Evolutionary conservation across 2,113 vertebrate genomes (phyloP).

Genomic region (Salminus brasiliensis): DNA sequence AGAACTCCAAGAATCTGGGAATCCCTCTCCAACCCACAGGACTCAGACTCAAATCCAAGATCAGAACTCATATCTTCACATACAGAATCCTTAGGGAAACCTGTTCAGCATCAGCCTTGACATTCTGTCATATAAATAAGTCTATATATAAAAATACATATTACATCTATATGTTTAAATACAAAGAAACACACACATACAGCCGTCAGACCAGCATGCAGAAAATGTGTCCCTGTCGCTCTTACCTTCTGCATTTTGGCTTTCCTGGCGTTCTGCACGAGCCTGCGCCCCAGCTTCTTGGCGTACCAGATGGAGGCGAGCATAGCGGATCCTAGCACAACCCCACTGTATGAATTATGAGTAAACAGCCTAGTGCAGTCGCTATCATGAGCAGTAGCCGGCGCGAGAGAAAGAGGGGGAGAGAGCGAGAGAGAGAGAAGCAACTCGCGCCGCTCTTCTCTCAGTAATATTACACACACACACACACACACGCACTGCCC

Average conservation of each 20-base stretch:
- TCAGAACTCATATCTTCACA: not conserved
- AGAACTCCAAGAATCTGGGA: not conserved
- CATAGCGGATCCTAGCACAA: constrained; percentile 76
- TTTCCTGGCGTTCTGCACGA: constrained; percentile 93
- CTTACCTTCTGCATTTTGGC: constrained; percentile 91
- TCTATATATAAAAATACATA: too few species aligned
- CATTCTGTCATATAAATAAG: not conserved
- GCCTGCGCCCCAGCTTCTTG: constrained; percentile 96
- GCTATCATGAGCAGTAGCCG: constrained; percentile 55
- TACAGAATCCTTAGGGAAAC: not conserved
- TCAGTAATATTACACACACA: constrained; percentile 37
- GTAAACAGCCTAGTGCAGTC: constrained; percentile 59
- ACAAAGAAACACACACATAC: constrained; percentile 19
- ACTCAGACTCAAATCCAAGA: not conserved
- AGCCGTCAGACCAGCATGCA: not conserved
- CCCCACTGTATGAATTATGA: constrained; percentile 53
- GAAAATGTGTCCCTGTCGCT: constrained; percentile 19
- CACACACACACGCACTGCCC: constrained; percentile 26
- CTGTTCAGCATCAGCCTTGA: not conserved
- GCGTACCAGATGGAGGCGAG: constrained; percentile 97
- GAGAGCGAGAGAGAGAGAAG: constrained; percentile 36
- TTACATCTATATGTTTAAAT: too few species aligned
- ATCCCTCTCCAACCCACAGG: constrained; percentile 5
- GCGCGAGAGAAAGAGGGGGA: constrained; percentile 36
- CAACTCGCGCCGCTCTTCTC: constrained; percentile 36